Evolutionary conservation across 2,888 invertebrate species (phyloP), one percentile per base, ranked within the genome.

Genomic region (Pristionchus entomophagus): DNA sequence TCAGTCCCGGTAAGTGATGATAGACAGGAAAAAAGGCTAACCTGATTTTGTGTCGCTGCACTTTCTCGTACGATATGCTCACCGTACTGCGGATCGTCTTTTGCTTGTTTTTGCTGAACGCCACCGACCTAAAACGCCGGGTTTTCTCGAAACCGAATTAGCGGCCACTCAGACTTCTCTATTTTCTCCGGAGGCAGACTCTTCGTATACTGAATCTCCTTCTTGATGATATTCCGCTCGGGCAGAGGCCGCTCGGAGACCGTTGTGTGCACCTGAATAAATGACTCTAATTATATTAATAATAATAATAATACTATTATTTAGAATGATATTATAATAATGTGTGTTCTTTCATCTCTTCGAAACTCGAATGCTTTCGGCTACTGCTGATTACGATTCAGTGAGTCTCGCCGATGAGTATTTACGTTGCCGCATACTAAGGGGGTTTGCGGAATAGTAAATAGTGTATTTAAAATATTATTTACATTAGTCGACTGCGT

Each of bases 21-120:
- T n/a, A n/a, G n/a, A n/a, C n/a, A n/a, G n/a, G n/a, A n/a, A 38
- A 38, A 69, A 38, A 29, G 17, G 49, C 85, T 19, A 22, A 91
- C 92, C 92, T 88, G 77, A 90, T 91, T 87, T 93, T 93, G 87
- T 93, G 92, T n/a, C 92, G 85, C 82, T 92, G 90, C 45, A 93
- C 92, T 86, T 92, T 93, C 84, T 93, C 92, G 87, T 92, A 93
- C 81, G 59, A 62, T 14, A 77, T 62, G 81, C 69, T 86, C 10
- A 88, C 88, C 12, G 89, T 89, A 78, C 89, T 91, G 29, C 89
- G 86, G 81, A 87, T 86, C 22, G 88, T 87, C 77, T 90, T 90
- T 10, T 88, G 88, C 86, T 91, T 89, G 32, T 87, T 65, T 86
- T 90, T 91, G 56, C 88, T 88, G 65, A 89, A 87, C 1, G 86